These are phyloP conservation scores for Pristionchus exspectatus DNA, from an alignment of 2,888 invertebrate species.

Conservation along the genomic window DNA sequence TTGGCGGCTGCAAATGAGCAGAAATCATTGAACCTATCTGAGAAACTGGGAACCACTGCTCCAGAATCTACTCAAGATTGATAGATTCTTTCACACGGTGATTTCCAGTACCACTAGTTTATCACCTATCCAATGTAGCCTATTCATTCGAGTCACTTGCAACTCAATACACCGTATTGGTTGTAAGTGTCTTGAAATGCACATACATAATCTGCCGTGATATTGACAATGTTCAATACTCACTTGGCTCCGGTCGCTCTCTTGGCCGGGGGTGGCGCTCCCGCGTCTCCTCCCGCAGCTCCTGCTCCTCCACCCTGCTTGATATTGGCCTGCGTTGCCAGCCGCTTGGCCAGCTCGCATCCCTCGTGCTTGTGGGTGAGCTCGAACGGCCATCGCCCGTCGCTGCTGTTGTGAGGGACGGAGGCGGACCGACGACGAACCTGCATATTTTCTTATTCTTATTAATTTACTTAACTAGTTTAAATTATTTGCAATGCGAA, in stretches of 20 bases:
- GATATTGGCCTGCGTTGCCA: background rate
- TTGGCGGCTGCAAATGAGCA: slow-evolving; percentile 3
- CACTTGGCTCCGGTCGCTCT: slow-evolving; percentile 29
- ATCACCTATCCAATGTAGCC: background rate
- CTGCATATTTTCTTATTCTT: background rate
- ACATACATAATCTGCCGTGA: background rate
- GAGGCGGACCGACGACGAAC: slow-evolving; percentile 35
- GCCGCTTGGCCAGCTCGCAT: slow-evolving; percentile 64
- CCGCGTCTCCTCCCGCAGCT: background rate
- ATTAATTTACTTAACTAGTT: no score
- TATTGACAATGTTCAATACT: background rate
- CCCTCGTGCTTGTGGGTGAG: background rate
- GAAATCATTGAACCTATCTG: background rate
- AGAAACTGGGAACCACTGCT: background rate
- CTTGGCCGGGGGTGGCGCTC: background rate
- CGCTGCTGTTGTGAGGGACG: slow-evolving; percentile 17
- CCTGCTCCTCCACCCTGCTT: background rate
- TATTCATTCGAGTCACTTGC: background rate
- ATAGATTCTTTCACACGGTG: background rate
- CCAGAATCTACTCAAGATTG: background rate
- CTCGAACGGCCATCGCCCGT: background rate
- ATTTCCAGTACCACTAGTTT: background rate
- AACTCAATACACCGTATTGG: background rate
- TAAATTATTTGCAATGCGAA: no score
- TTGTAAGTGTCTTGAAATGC: no score